Conservation (phyloP, 2,113 vertebrate species). For the Phalacrocorax carbo region DNA sequence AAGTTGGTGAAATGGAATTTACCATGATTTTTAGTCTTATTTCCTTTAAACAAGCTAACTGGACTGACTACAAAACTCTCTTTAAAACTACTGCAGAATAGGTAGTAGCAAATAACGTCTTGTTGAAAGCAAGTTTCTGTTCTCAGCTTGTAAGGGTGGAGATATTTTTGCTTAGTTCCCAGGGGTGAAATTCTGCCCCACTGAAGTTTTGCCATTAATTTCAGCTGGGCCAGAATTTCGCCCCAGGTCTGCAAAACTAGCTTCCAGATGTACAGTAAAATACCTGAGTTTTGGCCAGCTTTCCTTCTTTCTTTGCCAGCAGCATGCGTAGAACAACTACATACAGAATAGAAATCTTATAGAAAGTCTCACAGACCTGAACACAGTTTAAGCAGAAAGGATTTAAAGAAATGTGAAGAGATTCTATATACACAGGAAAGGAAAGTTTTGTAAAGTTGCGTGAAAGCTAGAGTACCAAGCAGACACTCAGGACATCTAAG, state of each 20-base stretch:
- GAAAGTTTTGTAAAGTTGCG: neutral
- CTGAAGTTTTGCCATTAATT: slow-evolving; percentile 40
- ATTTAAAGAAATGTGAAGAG: neutral
- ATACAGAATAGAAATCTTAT: neutral
- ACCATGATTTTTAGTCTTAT: neutral
- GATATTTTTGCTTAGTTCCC: slow-evolving; percentile 28
- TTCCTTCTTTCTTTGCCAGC: neutral
- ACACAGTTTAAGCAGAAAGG: neutral
- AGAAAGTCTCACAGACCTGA: neutral
- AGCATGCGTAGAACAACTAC: neutral
- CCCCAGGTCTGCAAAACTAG: slow-evolving; percentile 33
- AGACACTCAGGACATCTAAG: neutral
- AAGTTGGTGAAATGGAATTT: neutral
- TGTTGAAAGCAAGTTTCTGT: slow-evolving; percentile 38
- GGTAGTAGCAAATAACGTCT: neutral
- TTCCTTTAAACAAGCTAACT: neutral
- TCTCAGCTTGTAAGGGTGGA: slow-evolving; percentile 42
- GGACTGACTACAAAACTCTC: neutral
- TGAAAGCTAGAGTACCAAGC: neutral
- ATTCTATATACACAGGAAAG: neutral
- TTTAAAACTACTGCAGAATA: neutral
- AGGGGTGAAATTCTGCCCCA: slow-evolving; percentile 40
- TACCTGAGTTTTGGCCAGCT: slow-evolving; percentile 41
- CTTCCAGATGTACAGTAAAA: slow-evolving; percentile 48
- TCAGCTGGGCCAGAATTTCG: neutral